phyloP scores from a whole-genome alignment of 92 coral and sea anemone genomes.

The Epizoanthus ramosus region DNA sequence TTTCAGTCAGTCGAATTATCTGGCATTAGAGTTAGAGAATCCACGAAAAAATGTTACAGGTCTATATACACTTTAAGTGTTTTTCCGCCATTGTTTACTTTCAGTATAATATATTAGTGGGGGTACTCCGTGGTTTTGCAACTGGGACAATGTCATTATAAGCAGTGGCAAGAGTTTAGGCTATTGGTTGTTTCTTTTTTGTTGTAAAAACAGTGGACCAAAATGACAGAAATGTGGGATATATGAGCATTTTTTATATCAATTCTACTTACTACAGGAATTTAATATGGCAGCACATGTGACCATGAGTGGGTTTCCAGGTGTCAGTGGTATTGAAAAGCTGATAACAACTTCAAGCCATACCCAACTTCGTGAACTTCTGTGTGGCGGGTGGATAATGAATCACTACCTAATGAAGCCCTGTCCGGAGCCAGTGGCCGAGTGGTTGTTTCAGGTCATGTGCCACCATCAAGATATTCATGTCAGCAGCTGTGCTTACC shows the following conservation, averaged over 20 bases:
- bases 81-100: too few relatives aligned
- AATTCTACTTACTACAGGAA: conserved; percentile 14
- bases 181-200: not conserved
- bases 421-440: conserved; percentile 78
- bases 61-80: too few relatives aligned
- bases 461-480: conserved; percentile 72
- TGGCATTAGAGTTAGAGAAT: too few relatives aligned
- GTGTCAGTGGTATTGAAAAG: conserved; percentile 48
- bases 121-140: too few relatives aligned
- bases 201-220: not conserved
- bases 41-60: too few relatives aligned
- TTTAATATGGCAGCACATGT: conserved; percentile 11
- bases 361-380: conserved; percentile 69
- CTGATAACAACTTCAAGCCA: conserved; percentile 53
- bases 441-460: conserved; percentile 92
- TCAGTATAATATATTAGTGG: too few relatives aligned
- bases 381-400: conserved; percentile 92
- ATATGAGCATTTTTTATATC: not conserved
- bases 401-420: conserved; percentile 80
- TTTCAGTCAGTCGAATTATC: too few relatives aligned
- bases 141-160: too few relatives aligned
- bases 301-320: not conserved
- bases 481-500: conserved; percentile 68
- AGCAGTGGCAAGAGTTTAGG: too few relatives aligned
- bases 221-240: not conserved